phyloP scores from a whole-genome alignment of 2,797 vertebrate genomes.

The Moxostoma hubbsi region DNA sequence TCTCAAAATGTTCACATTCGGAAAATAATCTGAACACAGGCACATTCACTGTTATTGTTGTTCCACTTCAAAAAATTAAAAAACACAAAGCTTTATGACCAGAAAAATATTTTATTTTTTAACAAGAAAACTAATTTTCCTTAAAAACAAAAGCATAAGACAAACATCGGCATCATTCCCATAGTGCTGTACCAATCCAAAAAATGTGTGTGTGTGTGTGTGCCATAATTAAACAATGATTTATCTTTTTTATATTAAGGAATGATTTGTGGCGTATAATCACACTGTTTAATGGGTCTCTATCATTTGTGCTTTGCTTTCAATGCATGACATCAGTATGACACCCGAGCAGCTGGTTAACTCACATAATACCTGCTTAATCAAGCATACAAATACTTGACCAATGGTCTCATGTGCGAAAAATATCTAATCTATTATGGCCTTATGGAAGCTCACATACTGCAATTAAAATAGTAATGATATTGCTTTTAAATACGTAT shows the following conservation, averaged over 20 bases:
- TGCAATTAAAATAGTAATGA: slow-evolving; percentile 16
- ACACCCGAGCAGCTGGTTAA: slow-evolving; percentile 5
- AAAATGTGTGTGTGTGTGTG: not conserved
- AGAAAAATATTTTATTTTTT: slow-evolving; percentile 20
- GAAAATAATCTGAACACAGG: slow-evolving; percentile 60
- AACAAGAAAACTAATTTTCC: slow-evolving; percentile 55
- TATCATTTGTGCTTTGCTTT: not conserved
- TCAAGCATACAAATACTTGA: not conserved
- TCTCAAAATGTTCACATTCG: slow-evolving; percentile 67
- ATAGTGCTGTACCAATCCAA: not conserved
- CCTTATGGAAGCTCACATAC: not conserved
- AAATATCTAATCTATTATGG: not conserved
- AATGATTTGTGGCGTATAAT: slow-evolving; percentile 20
- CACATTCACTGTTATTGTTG: slow-evolving; percentile 65
- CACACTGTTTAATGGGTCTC: slow-evolving; percentile 35
- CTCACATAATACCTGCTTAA: not conserved
- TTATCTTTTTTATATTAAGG: not conserved
- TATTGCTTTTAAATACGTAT: slow-evolving; percentile 73
- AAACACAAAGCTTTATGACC: slow-evolving; percentile 24
- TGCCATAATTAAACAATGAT: not conserved
- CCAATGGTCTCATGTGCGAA: not conserved
- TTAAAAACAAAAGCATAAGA: slow-evolving; percentile 41
- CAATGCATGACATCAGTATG: slow-evolving; percentile 18
- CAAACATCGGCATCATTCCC: slow-evolving; percentile 2
- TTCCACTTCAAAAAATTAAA: slow-evolving; percentile 60